Evolutionary conservation across 2,888 invertebrate species (phyloP).

Genomic region (Melipona beecheii): DNA sequence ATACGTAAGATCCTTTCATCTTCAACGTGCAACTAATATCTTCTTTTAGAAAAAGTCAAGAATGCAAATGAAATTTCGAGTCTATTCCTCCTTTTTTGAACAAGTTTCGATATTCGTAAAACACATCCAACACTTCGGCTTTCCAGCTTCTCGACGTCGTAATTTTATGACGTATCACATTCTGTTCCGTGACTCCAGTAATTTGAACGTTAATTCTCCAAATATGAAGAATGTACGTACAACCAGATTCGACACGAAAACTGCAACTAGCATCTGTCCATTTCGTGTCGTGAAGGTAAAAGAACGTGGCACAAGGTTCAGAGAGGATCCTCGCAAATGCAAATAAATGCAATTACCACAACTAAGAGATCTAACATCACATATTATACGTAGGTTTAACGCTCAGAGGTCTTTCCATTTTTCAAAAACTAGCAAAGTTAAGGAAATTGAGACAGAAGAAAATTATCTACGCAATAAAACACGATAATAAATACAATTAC

Average conservation of each 20-base stretch:
- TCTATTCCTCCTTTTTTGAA: neutral
- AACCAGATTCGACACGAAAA: neutral
- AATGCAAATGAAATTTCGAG: neutral
- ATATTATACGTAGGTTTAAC: neutral
- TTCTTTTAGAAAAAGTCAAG: too few relatives aligned
- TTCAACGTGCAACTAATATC: too few relatives aligned
- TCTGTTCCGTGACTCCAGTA: neutral
- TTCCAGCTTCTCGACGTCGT: neutral
- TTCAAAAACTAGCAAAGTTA: neutral
- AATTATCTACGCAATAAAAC: neutral
- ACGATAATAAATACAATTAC: neutral
- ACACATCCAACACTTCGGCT: neutral
- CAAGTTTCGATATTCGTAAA: neutral
- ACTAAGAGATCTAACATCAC: too few relatives aligned
- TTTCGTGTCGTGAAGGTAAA: neutral
- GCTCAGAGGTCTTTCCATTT: neutral
- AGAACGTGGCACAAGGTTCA: conserved; percentile 4
- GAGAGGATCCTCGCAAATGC: neutral
- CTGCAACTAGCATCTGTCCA: too few relatives aligned
- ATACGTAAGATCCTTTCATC: too few relatives aligned
- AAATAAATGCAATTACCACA: conserved; percentile 6
- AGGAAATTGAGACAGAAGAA: neutral
- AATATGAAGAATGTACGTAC: neutral
- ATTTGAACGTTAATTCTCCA: neutral
- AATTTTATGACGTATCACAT: neutral